Base-by-base conservation (phyloP, 2,113 vertebrate genomes). In the Lampris megalopsis region DNA sequence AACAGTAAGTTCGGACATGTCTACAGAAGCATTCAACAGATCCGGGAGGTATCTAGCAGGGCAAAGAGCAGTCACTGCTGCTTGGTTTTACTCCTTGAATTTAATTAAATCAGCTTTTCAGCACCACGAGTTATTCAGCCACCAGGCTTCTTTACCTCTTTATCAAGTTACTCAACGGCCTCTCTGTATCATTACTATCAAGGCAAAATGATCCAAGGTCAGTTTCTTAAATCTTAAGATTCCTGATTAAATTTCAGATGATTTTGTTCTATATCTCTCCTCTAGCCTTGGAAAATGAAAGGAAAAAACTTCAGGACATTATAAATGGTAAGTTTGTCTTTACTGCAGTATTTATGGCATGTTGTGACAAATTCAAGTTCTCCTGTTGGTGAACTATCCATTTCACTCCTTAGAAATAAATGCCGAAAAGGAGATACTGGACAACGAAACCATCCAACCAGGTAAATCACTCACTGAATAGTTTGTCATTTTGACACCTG, bases 391-490 rank as follows among this genome's bases (percentile, higher is more conserved):
- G n/a, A 10, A 1, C 9, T 70, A 24, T 59, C 64, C 8, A 54
- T 45, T 9, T 68, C 41, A 77, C 56, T 68, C 24, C 43, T 60
- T 65, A 89, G 89, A 36, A 24, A 53, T 76, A 54, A 10, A 45
- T 41, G 5, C 0, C 6, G 49, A 50, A 71, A 1, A 47, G 9
- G 7, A 0, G 3, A 0, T 54, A 0, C 1, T 8, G n/a, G 71
- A 82, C 0, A 57, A 79, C 0, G 9, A 3, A 0, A 79, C 8
- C 0, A 75, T 87, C 48, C 0, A 45, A 36, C 0, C 60, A 41
- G 35, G 87, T 90, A 56, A 81, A 87, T 87, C 45, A 40, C 42
- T 62, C 41, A 62, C 1, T 0, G 47, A 37, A 37, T 24, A 24
- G 24, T 24, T 24, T 24, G 24, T 24, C 24, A 24, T 24, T 24